Conservation (phyloP, 2,113 vertebrate genomes). For the Rhinoderma darwinii region DNA sequence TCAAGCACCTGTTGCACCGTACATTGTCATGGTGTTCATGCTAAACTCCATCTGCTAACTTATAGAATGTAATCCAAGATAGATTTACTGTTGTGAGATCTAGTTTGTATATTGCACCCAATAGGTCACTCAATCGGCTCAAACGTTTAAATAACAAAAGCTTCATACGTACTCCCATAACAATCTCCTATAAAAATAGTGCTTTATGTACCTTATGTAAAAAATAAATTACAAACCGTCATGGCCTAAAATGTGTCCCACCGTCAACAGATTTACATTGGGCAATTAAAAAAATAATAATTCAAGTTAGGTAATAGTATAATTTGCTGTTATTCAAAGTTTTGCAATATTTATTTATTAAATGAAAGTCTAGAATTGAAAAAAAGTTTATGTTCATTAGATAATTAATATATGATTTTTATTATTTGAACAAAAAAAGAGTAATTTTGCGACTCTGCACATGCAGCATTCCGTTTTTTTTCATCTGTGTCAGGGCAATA, state of each 20-base stretch:
- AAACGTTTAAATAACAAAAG: background rate
- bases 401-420: no score
- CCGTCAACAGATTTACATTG: background rate
- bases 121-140: background rate
- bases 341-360: no score
- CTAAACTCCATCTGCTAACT: constrained; percentile 12
- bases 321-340: no score
- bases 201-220: background rate
- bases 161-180: background rate
- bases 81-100: background rate
- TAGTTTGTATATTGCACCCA: background rate
- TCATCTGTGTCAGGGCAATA: no score
- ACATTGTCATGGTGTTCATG: background rate
- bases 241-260: background rate
- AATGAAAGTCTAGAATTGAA: no score
- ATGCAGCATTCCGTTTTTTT: no score
- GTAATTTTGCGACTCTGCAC: no score
- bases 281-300: no score
- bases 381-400: no score
- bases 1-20: background rate
- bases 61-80: background rate
- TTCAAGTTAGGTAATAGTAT: no score
- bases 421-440: no score
- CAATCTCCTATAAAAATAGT: background rate
- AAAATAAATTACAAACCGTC: background rate